Percentiles rank a stretch among this genome's conserved stretches.
Conservation (phyloP, 2,113 vertebrate genomes). For the Raja brachyura region DNA sequence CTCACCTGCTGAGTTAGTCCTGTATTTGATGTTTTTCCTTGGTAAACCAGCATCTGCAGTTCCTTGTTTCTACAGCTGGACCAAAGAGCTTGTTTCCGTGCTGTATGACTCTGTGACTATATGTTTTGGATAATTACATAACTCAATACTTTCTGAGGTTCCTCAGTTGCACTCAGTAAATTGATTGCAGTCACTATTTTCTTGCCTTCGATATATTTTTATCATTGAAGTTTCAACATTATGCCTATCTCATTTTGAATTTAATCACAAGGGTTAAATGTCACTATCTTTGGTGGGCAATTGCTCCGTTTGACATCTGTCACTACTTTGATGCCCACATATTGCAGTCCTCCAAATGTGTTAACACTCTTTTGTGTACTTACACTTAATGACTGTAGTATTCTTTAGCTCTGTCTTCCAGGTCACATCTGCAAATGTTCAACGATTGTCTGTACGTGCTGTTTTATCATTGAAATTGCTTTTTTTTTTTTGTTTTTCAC, state of each 20-base stretch:
- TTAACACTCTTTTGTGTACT: background rate
- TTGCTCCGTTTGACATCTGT: background rate
- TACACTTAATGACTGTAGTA: background rate
- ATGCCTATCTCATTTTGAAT: background rate
- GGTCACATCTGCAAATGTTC: constrained; percentile 2
- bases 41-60: no score
- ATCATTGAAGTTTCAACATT: background rate
- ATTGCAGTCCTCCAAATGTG: background rate
- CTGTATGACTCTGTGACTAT: no score
- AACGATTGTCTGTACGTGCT: background rate
- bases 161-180: background rate
- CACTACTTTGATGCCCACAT: background rate
- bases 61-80: no score
- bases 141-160: background rate
- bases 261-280: background rate
- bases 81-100: no score
- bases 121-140: background rate
- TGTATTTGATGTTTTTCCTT: no score
- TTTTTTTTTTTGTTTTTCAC: background rate
- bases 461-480: background rate
- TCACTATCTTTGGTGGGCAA: background rate
- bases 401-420: background rate
- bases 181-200: background rate
- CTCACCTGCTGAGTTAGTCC: no score
- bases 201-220: background rate